phyloP scores from a whole-genome alignment of 2,113 vertebrate genomes.

The Eulemur rufifrons region DNA sequence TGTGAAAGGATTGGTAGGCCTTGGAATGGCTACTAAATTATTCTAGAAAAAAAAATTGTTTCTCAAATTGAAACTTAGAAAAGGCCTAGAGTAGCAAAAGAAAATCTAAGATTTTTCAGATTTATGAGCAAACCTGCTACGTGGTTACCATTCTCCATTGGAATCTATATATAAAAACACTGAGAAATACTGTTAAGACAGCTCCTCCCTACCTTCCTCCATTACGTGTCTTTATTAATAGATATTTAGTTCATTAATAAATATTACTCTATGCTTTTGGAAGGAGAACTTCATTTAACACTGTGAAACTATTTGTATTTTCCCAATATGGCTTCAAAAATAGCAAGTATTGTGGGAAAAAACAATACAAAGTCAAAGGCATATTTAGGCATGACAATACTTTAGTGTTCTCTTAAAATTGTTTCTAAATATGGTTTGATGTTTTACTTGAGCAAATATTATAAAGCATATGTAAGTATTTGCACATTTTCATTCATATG shows the following conservation, averaged over 20 bases:
- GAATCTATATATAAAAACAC: background rate
- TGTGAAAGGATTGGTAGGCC: background rate
- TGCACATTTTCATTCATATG: constrained; percentile 35
- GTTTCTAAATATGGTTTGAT: constrained; percentile 42
- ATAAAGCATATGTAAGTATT: constrained; percentile 43
- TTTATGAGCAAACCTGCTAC: background rate
- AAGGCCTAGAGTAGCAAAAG: background rate
- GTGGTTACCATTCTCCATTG: background rate
- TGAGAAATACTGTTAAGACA: background rate
- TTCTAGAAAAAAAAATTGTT: background rate
- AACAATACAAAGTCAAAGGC: background rate
- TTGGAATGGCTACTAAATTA: background rate
- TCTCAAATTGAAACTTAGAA: background rate
- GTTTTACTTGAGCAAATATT: constrained; percentile 49
- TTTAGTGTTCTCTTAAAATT: constrained; percentile 29
- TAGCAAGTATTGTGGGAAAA: background rate
- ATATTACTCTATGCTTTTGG: background rate
- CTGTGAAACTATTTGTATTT: background rate
- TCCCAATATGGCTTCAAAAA: background rate
- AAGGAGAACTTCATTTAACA: background rate
- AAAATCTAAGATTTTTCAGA: background rate
- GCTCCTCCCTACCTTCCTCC: background rate
- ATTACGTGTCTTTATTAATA: background rate
- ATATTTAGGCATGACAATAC: background rate
- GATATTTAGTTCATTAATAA: background rate